Evolutionary conservation across 2,797 vertebrate genomes (phyloP).

Genomic region (Cyprinella venusta): DNA sequence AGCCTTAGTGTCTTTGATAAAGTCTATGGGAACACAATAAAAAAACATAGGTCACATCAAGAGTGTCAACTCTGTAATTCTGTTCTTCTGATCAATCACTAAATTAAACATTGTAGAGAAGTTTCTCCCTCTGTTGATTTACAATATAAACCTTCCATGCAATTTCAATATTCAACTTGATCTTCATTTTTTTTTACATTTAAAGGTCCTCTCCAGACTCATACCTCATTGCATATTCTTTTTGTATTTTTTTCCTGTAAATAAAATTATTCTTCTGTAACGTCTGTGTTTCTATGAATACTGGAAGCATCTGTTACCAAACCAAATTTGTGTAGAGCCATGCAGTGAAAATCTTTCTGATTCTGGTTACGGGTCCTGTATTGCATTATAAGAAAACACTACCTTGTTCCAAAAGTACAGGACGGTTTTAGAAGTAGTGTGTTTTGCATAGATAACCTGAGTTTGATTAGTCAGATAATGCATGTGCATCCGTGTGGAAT

Average conservation of each 20-base stretch:
- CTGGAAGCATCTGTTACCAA: background rate
- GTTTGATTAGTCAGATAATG: slow-evolving; percentile 17
- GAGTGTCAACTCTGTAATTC: background rate
- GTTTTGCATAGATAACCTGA: background rate
- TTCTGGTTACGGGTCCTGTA: background rate
- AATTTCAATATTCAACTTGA: background rate
- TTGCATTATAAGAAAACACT: background rate
- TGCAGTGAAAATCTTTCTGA: background rate
- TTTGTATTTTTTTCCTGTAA: background rate
- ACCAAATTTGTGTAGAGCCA: background rate
- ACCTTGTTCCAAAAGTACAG: background rate
- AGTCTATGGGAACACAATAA: background rate
- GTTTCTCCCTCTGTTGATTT: background rate
- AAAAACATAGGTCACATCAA: background rate
- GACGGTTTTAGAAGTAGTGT: background rate
- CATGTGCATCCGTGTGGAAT: background rate
- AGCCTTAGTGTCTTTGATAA: too few species aligned
- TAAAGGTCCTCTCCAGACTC: background rate
- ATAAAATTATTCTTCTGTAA: background rate
- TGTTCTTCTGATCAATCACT: background rate
- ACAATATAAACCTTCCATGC: background rate
- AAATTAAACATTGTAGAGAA: background rate
- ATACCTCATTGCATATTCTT: background rate
- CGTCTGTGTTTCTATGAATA: background rate
- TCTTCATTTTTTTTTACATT: background rate